A percentile compares a stretch with the other conserved stretches of the same genome.
phyloP scores from a whole-genome alignment of 2,113 vertebrate genomes.

The Festucalex cinctus region DNA sequence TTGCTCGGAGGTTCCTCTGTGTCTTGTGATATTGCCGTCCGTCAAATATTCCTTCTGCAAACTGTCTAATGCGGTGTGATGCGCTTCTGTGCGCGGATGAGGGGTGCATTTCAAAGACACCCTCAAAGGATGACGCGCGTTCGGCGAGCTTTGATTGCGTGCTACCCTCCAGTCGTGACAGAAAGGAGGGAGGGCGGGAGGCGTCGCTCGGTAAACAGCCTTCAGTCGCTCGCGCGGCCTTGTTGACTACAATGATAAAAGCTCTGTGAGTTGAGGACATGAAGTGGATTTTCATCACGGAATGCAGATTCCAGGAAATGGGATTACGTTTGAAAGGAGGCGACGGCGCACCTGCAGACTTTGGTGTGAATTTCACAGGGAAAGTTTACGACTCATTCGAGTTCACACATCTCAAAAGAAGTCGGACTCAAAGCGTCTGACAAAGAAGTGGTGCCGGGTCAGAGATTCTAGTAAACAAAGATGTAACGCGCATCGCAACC shows the following conservation, averaged over 20 bases:
- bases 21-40: constrained; percentile 87
- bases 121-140: constrained; percentile 56
- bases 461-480: constrained; percentile 13
- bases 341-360: constrained; percentile 51
- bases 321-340: constrained; percentile 40
- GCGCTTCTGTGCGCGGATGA: constrained; percentile 44
- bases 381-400: constrained; percentile 32
- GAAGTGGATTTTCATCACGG: constrained; percentile 34
- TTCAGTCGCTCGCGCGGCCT: constrained; percentile 39
- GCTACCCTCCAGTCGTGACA: constrained; percentile 46
- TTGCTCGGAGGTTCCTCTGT: constrained; percentile 53
- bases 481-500: neutral
- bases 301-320: constrained; percentile 33
- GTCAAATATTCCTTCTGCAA: constrained; percentile 86
- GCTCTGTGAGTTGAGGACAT: constrained; percentile 25
- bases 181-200: constrained; percentile 31
- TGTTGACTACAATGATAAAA: constrained; percentile 59
- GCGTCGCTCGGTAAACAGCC: constrained; percentile 58
- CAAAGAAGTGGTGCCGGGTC: constrained; percentile 4
- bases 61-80: constrained; percentile 70
- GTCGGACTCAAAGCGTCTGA: neutral
- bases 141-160: constrained; percentile 60
- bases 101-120: constrained; percentile 63
- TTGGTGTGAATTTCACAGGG: neutral
- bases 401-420: constrained; percentile 20